phyloP scores from a whole-genome alignment of 2,797 vertebrate species.

The Tadarida brasiliensis region DNA sequence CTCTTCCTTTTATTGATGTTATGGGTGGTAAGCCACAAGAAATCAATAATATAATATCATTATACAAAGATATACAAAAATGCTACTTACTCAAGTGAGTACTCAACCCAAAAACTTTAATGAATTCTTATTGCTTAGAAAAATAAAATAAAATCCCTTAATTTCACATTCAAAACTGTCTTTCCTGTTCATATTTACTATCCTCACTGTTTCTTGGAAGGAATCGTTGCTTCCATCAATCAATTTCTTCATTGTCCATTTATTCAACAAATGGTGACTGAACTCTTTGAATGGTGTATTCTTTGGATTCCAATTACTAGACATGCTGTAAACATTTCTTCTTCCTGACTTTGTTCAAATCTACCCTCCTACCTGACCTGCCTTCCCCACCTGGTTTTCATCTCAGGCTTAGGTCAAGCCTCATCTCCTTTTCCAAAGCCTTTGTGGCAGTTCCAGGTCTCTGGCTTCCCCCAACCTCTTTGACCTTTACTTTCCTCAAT shows the following conservation, averaged over 20 bases:
- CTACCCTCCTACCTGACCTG: not conserved
- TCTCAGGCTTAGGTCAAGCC: not conserved
- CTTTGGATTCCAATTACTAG: not conserved
- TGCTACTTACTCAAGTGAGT: not conserved
- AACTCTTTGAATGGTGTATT: not conserved
- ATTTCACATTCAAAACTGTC: constrained; percentile 23
- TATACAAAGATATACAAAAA: not conserved
- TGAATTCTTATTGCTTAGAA: constrained; percentile 54
- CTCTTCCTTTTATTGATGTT: constrained; percentile 51
- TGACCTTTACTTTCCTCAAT: not conserved
- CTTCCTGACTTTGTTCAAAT: not conserved
- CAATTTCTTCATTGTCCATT: not conserved
- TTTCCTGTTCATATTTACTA: not conserved
- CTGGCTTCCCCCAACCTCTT: not conserved
- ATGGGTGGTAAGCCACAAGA: not conserved
- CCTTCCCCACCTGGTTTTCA: not conserved
- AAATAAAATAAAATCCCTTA: not conserved
- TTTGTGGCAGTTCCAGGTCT: not conserved
- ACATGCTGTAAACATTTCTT: not conserved
- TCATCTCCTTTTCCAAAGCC: not conserved
- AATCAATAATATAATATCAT: constrained; percentile 2
- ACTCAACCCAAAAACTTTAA: not conserved
- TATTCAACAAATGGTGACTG: not conserved
- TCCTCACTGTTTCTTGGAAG: not conserved
- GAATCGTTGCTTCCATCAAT: not conserved